These are phyloP conservation scores for Vanessa tameamea DNA, from an alignment of 1,140 invertebrate genomes.

Conservation along the genomic window DNA sequence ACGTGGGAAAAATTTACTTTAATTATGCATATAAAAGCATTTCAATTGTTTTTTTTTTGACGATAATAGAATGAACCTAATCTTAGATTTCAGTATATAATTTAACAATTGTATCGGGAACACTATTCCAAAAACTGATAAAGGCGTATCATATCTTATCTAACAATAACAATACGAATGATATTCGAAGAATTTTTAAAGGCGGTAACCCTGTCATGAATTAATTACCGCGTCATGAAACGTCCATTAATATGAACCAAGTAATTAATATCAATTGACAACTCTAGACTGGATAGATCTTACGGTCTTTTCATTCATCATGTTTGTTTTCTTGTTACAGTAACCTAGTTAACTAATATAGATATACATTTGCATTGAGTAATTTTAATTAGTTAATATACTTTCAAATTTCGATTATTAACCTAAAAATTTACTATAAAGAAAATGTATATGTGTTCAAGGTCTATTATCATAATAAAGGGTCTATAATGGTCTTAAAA, in stretches of 20 bases:
- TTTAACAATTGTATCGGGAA: background rate
- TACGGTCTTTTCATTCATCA: slow-evolving; percentile 1
- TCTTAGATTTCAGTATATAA: background rate
- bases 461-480: too few relatives aligned
- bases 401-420: too few relatives aligned
- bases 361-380: background rate
- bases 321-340: background rate
- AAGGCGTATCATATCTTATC: slow-evolving; percentile 17
- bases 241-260: slow-evolving; percentile 7
- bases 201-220: background rate
- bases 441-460: too few relatives aligned
- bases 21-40: background rate
- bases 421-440: too few relatives aligned
- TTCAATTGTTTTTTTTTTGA: background rate
- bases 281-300: slow-evolving; percentile 4
- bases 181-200: slow-evolving; percentile 13
- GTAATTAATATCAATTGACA: slow-evolving; percentile 10
- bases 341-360: background rate
- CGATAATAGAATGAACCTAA: background rate
- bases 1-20: too few relatives aligned
- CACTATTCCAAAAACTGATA: slow-evolving; percentile 4
- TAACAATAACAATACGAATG: slow-evolving; percentile 11
- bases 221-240: slow-evolving; percentile 10
- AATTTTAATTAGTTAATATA: background rate
- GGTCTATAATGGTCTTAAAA: too few relatives aligned